phyloP scores from a whole-genome alignment of 2,888 invertebrate genomes.

The Mythimna lalbum region DNA sequence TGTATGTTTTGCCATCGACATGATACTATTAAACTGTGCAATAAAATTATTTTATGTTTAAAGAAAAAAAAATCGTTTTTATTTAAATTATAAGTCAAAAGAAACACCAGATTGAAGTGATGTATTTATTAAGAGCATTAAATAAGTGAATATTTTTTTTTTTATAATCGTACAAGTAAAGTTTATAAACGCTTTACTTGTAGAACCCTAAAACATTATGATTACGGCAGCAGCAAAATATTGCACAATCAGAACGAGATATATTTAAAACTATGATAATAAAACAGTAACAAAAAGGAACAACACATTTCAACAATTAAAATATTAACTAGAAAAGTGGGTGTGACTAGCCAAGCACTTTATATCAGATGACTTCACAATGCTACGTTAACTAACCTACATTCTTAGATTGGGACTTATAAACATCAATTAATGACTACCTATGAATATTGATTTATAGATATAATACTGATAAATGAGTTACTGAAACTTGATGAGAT shows the following conservation, averaged over 20 bases:
- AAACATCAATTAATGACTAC: conserved; percentile 71
- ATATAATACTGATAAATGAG: conserved; percentile 72
- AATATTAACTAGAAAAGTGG: conserved; percentile 61
- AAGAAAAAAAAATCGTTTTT: conserved; percentile 43
- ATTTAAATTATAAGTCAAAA: conserved; percentile 52
- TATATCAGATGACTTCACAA: conserved; percentile 59
- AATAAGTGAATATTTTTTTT: conserved; percentile 62
- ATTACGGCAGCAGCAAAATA: conserved; percentile 51
- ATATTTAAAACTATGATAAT: conserved; percentile 53
- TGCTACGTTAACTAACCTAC: conserved; percentile 69
- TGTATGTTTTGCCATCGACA: conserved; percentile 67
- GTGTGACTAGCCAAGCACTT: conserved; percentile 65
- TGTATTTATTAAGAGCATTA: conserved; percentile 82
- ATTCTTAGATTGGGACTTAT: conserved; percentile 85
- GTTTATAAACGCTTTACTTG: conserved; percentile 50
- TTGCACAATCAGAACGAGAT: conserved; percentile 52
- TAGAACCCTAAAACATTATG: conserved; percentile 62
- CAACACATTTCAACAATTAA: conserved; percentile 61
- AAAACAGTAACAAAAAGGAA: conserved; percentile 57
- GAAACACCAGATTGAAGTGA: conserved; percentile 65
- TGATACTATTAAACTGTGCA: conserved; percentile 71
- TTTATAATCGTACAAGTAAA: conserved; percentile 59
- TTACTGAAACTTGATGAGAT: conserved; percentile 64
- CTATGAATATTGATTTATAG: conserved; percentile 65
- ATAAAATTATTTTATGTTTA: conserved; percentile 75